Percentiles rank a stretch among this genome's conserved stretches.
Evolutionary conservation across 35 echinoderm and acorn worm genomes (phyloP).

Genomic region (Lytechinus pictus): DNA sequence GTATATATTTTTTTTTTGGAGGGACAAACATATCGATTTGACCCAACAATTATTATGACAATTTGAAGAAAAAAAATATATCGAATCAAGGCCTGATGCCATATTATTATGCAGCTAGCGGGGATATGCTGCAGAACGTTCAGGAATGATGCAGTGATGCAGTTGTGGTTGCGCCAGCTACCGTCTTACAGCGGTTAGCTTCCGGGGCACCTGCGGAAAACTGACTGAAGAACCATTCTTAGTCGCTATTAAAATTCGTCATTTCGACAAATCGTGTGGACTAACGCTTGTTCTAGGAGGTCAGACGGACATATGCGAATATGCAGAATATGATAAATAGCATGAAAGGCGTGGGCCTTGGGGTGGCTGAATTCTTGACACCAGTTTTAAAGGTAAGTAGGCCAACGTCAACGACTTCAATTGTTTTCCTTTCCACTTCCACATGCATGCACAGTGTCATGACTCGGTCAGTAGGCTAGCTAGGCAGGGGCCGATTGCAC

Average conservation of each 20-base stretch:
- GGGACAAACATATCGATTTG: not conserved
- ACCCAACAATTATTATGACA: not conserved
- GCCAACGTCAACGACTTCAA: too few relatives aligned
- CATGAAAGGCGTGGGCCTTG: conserved; percentile 85
- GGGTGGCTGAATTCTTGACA: conserved; percentile 93
- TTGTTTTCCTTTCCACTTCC: not conserved
- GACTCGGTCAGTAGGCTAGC: too few relatives aligned
- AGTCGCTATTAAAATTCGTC: not conserved
- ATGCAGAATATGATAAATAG: conserved; percentile 88
- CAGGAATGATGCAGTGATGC: not conserved
- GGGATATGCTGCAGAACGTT: not conserved
- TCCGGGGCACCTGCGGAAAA: not conserved
- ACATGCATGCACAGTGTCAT: not conserved
- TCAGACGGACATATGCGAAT: not conserved
- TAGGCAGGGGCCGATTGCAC: too few relatives aligned
- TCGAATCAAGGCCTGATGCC: not conserved
- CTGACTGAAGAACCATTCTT: not conserved
- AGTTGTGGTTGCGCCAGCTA: not conserved
- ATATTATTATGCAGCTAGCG: too few relatives aligned
- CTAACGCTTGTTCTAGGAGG: not conserved
- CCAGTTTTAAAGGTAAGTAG: conserved; percentile 89
- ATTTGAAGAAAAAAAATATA: too few relatives aligned
- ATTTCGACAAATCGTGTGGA: not conserved
- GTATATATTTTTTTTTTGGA: not conserved
- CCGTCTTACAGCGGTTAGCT: not conserved